These are phyloP conservation scores for Halcyon smyrnensis DNA, from an alignment of 2,797 vertebrate species.

Conservation along the genomic window DNA sequence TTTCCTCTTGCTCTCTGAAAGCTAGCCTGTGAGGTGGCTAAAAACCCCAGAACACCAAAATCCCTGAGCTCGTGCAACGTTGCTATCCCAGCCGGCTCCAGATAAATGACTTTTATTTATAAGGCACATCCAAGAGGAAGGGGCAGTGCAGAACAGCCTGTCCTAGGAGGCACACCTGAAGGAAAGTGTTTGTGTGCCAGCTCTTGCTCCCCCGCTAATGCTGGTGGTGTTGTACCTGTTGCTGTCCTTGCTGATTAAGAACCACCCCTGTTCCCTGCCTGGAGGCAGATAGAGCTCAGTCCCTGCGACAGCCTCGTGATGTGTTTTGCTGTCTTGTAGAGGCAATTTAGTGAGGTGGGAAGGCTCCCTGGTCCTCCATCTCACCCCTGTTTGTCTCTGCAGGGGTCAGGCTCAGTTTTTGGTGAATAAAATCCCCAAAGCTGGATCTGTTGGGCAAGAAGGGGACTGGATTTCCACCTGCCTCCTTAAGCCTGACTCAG, in stretches of 20 bases:
- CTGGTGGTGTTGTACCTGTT: accelerated
- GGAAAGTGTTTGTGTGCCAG: accelerated
- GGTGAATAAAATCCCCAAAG: accelerated
- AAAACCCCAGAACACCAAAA: neutral
- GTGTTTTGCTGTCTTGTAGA: neutral
- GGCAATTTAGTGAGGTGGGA: neutral
- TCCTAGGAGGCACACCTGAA: neutral
- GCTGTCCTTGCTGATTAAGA: neutral
- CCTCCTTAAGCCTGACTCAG: neutral
- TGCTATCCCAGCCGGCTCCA: neutral
- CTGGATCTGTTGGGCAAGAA: neutral
- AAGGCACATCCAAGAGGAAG: neutral
- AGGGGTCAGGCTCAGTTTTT: neutral
- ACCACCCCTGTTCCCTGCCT: neutral
- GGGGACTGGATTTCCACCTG: neutral
- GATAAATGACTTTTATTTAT: neutral
- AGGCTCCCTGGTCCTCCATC: neutral
- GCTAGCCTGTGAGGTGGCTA: neutral
- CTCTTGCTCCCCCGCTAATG: neutral
- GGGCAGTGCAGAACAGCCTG: neutral
- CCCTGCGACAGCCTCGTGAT: accelerated
- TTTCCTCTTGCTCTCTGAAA: neutral
- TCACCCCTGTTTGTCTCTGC: neutral
- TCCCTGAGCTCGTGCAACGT: neutral
- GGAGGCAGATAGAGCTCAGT: neutral